Evolutionary conservation across 92 coral and sea anemone species (phyloP).

Genomic region (Porites cylindrica): DNA sequence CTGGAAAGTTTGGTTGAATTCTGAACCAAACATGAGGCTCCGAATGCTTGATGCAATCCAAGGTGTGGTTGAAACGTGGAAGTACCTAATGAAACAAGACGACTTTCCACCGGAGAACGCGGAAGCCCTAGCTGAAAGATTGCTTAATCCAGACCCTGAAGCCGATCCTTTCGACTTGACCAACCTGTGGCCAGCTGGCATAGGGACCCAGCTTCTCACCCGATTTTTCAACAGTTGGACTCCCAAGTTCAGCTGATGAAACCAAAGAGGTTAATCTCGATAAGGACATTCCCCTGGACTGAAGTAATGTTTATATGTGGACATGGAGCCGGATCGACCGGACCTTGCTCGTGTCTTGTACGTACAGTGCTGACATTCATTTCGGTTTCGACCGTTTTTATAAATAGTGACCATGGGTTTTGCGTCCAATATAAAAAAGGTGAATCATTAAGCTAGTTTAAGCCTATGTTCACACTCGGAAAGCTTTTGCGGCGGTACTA

Average conservation of each 20-base stretch:
- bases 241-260: background rate
- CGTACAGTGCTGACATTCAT: background rate
- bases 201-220: background rate
- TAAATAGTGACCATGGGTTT: slow-evolving; percentile 13
- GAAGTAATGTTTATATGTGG: background rate
- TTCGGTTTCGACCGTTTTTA: background rate
- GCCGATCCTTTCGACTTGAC: slow-evolving; percentile 23
- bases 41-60: slow-evolving; percentile 34
- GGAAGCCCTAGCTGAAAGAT: background rate
- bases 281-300: slow-evolving; percentile 24
- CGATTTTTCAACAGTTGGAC: background rate
- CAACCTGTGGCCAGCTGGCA: slow-evolving; percentile 8
- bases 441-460: no score
- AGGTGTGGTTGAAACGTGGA: background rate
- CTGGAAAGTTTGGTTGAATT: background rate
- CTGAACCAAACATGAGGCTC: slow-evolving; percentile 7
- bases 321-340: no score
- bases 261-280: background rate
- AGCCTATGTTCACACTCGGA: no score
- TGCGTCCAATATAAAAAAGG: no score
- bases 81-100: background rate
- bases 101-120: slow-evolving; percentile 4
- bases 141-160: slow-evolving; percentile 1
- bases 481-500: no score
- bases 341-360: no score